These are phyloP conservation scores for Homarus gammarus DNA, from an alignment of 2,888 invertebrate genomes.

Conservation along the genomic window DNA sequence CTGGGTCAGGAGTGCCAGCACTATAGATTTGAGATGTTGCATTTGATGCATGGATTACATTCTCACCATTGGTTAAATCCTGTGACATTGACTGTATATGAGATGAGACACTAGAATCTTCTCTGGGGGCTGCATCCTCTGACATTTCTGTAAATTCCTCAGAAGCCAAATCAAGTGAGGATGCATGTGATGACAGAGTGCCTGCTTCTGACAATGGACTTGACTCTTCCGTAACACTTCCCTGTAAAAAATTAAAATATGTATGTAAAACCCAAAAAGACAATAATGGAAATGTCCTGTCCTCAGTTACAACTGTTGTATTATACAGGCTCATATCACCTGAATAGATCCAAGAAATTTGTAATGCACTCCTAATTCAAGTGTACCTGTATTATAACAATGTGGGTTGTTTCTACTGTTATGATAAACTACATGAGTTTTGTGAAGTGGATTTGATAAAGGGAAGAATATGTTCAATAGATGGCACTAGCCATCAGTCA, in stretches of 20 bases:
- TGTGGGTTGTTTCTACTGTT: no score
- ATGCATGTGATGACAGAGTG: slow-evolving; percentile 55
- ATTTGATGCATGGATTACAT: neutral
- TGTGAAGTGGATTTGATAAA: no score
- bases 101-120: neutral
- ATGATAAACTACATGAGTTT: no score
- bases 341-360: no score
- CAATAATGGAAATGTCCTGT: no score
- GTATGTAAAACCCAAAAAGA: no score
- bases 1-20: neutral
- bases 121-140: neutral
- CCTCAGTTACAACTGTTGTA: no score
- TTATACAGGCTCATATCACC: no score
- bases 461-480: no score
- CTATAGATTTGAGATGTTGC: neutral
- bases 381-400: no score
- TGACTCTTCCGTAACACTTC: slow-evolving; percentile 27
- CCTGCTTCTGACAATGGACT: slow-evolving; percentile 48
- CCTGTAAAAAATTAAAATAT: slow-evolving; percentile 26
- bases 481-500: no score
- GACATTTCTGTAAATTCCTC: slow-evolving; percentile 46
- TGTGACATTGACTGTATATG: neutral
- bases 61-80: neutral
- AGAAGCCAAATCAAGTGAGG: slow-evolving; percentile 55
- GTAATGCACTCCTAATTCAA: no score